A percentile compares a stretch with the other conserved stretches of the same genome.
Conservation (phyloP, 2,113 vertebrate species). For the Lutjanus erythropterus region DNA sequence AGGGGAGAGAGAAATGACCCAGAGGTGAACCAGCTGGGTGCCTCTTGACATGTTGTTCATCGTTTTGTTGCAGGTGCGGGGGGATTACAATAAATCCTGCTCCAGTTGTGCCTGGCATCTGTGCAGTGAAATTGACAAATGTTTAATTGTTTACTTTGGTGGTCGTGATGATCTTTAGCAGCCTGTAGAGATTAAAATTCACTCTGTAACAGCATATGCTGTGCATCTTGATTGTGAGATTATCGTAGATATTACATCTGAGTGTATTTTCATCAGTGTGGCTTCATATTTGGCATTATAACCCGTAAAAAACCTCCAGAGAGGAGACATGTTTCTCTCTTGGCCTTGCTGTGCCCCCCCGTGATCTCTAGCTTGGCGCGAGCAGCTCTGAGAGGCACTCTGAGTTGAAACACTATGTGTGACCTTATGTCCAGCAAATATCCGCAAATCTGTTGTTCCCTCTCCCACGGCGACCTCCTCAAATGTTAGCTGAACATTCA, state of each 20-base stretch:
- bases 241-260: conserved; percentile 6
- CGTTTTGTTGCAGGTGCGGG: conserved; percentile 58
- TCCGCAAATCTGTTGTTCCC: conserved; percentile 69
- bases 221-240: conserved; percentile 11
- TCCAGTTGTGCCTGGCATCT: conserved; percentile 63
- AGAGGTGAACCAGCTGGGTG: conserved; percentile 64
- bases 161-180: conserved; percentile 51
- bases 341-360: conserved; percentile 41
- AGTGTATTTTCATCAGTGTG: conserved; percentile 25
- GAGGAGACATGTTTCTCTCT: conserved; percentile 31
- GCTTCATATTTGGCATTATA: conserved; percentile 37
- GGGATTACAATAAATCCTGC: conserved; percentile 50
- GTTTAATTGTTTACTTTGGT: conserved; percentile 54
- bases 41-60: conserved; percentile 68
- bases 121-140: conserved; percentile 55
- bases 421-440: conserved; percentile 77
- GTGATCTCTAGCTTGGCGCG: conserved; percentile 44
- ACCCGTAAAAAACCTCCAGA: conserved; percentile 39
- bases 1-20: conserved; percentile 59
- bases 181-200: conserved; percentile 44
- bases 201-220: conserved; percentile 28
- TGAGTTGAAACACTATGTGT: conserved; percentile 59
- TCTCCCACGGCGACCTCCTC: conserved; percentile 56
- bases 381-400: conserved; percentile 44
- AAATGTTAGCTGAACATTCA: conserved; percentile 66